Conservation (phyloP, 2,113 vertebrate species). For the Scomber japonicus region DNA sequence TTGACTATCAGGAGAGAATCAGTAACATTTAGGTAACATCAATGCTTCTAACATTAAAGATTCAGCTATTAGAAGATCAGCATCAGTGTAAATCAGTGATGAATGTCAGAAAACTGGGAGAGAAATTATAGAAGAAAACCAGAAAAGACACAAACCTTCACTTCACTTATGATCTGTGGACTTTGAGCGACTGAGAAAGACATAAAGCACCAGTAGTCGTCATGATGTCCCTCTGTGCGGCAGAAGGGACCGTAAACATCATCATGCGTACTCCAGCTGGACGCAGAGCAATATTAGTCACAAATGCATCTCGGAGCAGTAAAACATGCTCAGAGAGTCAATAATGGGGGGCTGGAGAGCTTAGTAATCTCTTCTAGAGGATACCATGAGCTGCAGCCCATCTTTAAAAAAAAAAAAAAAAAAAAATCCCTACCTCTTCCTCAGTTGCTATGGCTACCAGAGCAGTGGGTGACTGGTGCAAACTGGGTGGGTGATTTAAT, state of each 20-base stretch:
- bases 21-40: background rate
- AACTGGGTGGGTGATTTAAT: constrained; percentile 60
- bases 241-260: constrained; percentile 7
- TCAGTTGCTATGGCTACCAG: constrained; percentile 80
- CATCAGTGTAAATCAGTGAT: background rate
- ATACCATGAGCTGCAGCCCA: constrained; percentile 46
- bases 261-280: constrained; percentile 8
- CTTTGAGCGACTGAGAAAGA: constrained; percentile 8
- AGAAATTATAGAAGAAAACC: background rate
- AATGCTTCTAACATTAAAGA: background rate
- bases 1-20: constrained; percentile 12
- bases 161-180: background rate
- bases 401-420: constrained; percentile 15
- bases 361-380: constrained; percentile 44
- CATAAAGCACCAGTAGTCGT: constrained; percentile 1
- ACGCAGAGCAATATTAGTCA: constrained; percentile 1
- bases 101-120: background rate
- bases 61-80: background rate
- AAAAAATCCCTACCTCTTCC: constrained; percentile 65
- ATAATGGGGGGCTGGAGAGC: constrained; percentile 40
- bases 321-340: constrained; percentile 26
- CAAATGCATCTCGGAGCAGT: constrained; percentile 26
- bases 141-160: background rate
- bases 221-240: background rate
- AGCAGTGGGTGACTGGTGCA: constrained; percentile 56